phyloP scores from a whole-genome alignment of 2,888 invertebrate species.

The Biston betularia region DNA sequence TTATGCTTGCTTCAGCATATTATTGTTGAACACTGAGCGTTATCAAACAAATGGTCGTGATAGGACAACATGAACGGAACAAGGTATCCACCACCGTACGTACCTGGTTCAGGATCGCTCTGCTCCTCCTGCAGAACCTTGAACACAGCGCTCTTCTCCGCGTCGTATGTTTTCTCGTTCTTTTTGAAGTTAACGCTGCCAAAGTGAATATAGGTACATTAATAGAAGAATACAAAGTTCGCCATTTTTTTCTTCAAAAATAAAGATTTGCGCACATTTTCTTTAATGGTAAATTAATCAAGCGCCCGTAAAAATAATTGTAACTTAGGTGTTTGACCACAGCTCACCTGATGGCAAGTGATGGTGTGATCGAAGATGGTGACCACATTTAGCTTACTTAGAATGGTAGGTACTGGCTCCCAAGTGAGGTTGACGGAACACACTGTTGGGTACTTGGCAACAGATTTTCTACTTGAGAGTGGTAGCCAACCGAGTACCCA shows the following conservation, averaged over 20 bases:
- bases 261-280: too few species aligned
- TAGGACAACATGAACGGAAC: slow-evolving; percentile 12
- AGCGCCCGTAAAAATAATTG: not conserved
- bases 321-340: too few species aligned
- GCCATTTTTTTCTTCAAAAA: not conserved
- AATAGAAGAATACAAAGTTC: not conserved
- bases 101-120: slow-evolving; percentile 93
- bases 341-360: too few species aligned
- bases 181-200: slow-evolving; percentile 97
- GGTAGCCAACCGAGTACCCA: too few species aligned
- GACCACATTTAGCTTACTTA: too few species aligned
- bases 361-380: too few species aligned
- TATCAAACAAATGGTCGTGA: slow-evolving; percentile 3
- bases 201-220: slow-evolving; percentile 27
- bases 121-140: slow-evolving; percentile 96
- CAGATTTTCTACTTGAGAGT: too few species aligned
- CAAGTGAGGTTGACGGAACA: too few species aligned
- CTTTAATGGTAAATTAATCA: too few species aligned
- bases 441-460: too few species aligned
- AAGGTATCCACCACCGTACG: slow-evolving; percentile 25
- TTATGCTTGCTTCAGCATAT: slow-evolving; percentile 2
- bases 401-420: too few species aligned
- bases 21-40: slow-evolving; percentile 1
- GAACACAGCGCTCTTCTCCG: slow-evolving; percentile 95
- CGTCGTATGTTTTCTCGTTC: slow-evolving; percentile 95